These are phyloP conservation scores for Pseudorasbora parva DNA, from an alignment of 2,113 vertebrate species.

Conservation along the genomic window DNA sequence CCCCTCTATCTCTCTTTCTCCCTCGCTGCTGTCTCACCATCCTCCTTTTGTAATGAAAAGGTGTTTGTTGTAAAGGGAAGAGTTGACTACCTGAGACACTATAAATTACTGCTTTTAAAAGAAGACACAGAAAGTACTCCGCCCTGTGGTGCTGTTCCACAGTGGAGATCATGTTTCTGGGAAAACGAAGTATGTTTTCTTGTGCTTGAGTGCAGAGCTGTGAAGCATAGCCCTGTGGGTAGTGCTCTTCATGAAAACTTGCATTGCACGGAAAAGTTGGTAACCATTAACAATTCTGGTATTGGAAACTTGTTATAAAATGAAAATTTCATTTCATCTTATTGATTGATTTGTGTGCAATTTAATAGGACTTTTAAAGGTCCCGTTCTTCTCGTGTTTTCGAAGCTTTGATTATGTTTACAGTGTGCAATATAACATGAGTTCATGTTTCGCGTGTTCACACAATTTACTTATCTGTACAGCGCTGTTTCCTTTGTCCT, in stretches of 20 bases:
- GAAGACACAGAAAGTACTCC: slow-evolving; percentile 62
- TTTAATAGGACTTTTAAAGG: no score
- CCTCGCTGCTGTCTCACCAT: slow-evolving; percentile 46
- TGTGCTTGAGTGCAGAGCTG: slow-evolving; percentile 57
- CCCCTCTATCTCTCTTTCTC: slow-evolving; percentile 55
- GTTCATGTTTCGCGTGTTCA: no score
- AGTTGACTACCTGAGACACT: slow-evolving; percentile 72
- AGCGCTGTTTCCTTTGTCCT: no score
- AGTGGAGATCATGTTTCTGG: slow-evolving; percentile 70
- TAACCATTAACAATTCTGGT: no score
- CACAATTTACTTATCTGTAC: no score
- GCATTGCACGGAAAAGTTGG: not conserved
- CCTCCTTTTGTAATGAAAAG: slow-evolving; percentile 76
- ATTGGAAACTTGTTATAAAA: no score
- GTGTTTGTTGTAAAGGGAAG: slow-evolving; percentile 77
- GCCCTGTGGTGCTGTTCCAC: slow-evolving; percentile 65
- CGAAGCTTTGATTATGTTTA: no score
- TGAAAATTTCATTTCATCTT: no score
- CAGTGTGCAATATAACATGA: no score
- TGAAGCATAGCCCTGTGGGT: not conserved
- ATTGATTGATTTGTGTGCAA: no score
- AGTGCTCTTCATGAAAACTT: not conserved
- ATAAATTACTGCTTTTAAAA: slow-evolving; percentile 69
- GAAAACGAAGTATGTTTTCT: slow-evolving; percentile 54
- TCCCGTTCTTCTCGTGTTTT: no score